Evolutionary conservation across 2,113 vertebrate species (phyloP), one percentile per base, ranked within the genome.

Genomic region (Podarcis cretensis): DNA sequence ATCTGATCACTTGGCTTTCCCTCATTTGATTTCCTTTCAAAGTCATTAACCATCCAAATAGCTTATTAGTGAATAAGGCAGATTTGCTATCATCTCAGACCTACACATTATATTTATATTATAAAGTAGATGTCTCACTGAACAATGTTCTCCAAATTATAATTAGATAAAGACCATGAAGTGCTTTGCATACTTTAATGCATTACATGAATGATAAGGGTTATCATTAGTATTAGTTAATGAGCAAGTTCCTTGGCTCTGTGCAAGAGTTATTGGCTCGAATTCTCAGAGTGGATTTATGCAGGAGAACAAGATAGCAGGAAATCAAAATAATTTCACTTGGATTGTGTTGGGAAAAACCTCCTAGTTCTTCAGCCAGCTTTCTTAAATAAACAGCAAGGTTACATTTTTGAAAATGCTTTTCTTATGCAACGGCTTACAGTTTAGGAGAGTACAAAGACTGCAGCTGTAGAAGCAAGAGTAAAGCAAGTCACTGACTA

Each of bases 221-320:
- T 89, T 89, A 89, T 77, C 73, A 89, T 83, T 69, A 68, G 63
- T 84, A 68, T 68, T 83, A 54, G 10, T 78, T 89, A 84, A 89
- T 84, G 65, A 84, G n/a, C 40, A 57, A 78, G 30, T 84, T 35
- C n/a, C 43, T 77, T 57, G 23, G 16, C n/a, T 78, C 40, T 77
- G 14, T 78, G 48, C 4, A 87, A 71, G 65, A 87, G 71, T 87
- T 59, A 73, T 54, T 81, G 73, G 35, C 77, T 77, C 30, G 40
- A 83, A 69, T 84, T 69, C n/a, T 69, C 40, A 69, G 74, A 6
- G 9, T 75, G 35, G 78, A 77, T 30, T 86, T 48, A 13, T 43
- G 66, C 27, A 43, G 35, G 40, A 69, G 14, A 18, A 48, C 7
- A 30, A 43, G 23, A 66, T 20, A 75, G 63, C 16, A 78, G 30